Conservation (phyloP, 2,113 vertebrate species). For the Dicaeum eximium region DNA sequence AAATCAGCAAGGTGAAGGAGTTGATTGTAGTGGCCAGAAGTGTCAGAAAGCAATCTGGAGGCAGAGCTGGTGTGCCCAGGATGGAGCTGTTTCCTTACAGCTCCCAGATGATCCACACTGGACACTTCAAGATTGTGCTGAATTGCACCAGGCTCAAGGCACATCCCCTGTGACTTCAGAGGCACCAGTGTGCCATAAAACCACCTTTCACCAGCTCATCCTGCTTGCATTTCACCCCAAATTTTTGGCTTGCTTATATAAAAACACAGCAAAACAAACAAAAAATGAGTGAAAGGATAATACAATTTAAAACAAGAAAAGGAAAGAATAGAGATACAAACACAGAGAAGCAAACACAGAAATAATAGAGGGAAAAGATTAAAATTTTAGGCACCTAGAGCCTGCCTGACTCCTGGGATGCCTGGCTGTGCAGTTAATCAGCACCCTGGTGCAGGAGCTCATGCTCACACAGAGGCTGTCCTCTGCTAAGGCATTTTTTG, state of each 20-base stretch:
- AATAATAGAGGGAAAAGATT: neutral
- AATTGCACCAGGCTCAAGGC: neutral
- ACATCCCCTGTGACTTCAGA: neutral
- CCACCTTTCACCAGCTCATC: neutral
- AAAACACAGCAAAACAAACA: neutral
- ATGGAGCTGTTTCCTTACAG: neutral
- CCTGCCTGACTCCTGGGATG: neutral
- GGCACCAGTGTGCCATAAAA: neutral
- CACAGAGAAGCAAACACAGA: neutral
- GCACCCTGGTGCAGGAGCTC: neutral
- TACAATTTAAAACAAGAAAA: too few relatives aligned
- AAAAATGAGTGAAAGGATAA: neutral
- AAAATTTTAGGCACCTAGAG: neutral
- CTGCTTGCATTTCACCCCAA: neutral
- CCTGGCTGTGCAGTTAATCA: neutral
- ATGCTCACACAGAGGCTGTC: neutral
- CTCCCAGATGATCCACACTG: neutral
- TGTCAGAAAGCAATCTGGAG: neutral
- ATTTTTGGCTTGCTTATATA: neutral
- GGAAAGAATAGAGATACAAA: neutral
- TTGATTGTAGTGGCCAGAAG: conserved; percentile 6
- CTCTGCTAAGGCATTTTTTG: neutral
- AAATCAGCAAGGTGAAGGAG: neutral
- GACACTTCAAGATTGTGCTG: neutral
- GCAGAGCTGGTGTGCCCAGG: neutral